Conservation (phyloP, 2,113 vertebrate genomes). For the Saccopteryx leptura region DNA sequence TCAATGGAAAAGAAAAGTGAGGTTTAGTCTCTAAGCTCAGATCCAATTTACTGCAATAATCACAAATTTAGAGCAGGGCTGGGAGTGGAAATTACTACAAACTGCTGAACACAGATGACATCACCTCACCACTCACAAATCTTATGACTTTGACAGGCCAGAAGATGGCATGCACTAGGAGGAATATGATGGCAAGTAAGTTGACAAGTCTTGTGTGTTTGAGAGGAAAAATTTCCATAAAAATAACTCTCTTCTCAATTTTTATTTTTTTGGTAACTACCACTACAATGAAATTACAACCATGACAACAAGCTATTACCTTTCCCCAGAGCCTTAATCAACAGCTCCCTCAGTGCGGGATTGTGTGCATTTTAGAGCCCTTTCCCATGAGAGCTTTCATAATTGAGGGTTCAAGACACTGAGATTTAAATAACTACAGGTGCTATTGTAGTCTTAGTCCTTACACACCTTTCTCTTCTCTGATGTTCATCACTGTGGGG, state of each 20-base stretch:
- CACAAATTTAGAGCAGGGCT: constrained; percentile 78
- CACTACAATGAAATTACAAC: constrained; percentile 37
- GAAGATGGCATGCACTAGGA: constrained; percentile 70
- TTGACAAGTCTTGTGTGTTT: constrained; percentile 17
- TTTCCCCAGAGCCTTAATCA: neutral
- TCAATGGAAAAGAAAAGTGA: constrained; percentile 85
- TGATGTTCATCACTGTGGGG: neutral
- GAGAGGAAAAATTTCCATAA: constrained; percentile 20
- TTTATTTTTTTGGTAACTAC: neutral
- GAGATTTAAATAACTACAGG: constrained; percentile 9
- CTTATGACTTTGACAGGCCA: constrained; percentile 69
- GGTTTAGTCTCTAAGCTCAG: constrained; percentile 80
- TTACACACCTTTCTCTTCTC: constrained; percentile 19
- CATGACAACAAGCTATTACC: neutral
- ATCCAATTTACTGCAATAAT: constrained; percentile 81
- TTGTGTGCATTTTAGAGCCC: constrained; percentile 8
- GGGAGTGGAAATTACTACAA: constrained; percentile 88
- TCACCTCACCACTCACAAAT: constrained; percentile 88
- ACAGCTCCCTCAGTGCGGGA: neutral
- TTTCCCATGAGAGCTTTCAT: neutral
- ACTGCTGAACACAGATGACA: constrained; percentile 84
- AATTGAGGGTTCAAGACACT: neutral
- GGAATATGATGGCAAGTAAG: constrained; percentile 63
- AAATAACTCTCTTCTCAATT: neutral
- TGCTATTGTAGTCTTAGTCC: constrained; percentile 49